Evolutionary conservation across 1,140 invertebrate species (phyloP), one percentile per base, ranked within the genome.

Genomic region (Stegodyphus dumicola): DNA sequence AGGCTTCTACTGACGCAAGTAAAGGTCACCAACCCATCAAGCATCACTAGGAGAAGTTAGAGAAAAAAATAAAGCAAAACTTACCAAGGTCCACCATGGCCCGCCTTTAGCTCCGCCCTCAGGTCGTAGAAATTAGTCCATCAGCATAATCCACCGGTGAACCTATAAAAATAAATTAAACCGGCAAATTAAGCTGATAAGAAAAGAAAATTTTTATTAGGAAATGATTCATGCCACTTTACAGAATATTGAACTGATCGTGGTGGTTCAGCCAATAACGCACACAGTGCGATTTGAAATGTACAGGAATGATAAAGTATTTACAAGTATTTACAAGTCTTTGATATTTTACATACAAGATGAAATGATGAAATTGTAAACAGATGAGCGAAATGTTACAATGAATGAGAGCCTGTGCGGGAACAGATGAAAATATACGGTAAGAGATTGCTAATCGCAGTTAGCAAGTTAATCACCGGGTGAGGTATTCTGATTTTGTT

Each of bases 121-220:
- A n/a, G n/a, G n/a, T n/a, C n/a, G n/a, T n/a, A n/a, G n/a, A n/a
- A n/a, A n/a, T n/a, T n/a, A n/a, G n/a, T n/a, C n/a, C n/a, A n/a
- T n/a, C n/a, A n/a, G n/a, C n/a, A n/a, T n/a, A n/a, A n/a, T n/a
- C n/a, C n/a, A n/a, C n/a, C n/a, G n/a, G n/a, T n/a, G n/a, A n/a
- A n/a, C n/a, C n/a, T n/a, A n/a, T n/a, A n/a, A n/a, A n/a, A n/a
- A n/a, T n/a, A n/a, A n/a, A n/a, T n/a, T n/a, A n/a, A n/a, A n/a
- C n/a, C n/a, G n/a, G n/a, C n/a, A n/a, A n/a, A 33, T 60, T 60
- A 60, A 60, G 56, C 56, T 60, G 56, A 60, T 60, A 60, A 60
- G 56, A 60, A 60, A 1, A 60, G 56, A 60, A 60, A 2, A 2
- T 15, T 15, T 60, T 60, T 60, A 60, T 60, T 60, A 11, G 56